Evolutionary conservation across 2,113 vertebrate species (phyloP), one percentile per base, ranked within the genome.

Genomic region (Saccopteryx leptura): DNA sequence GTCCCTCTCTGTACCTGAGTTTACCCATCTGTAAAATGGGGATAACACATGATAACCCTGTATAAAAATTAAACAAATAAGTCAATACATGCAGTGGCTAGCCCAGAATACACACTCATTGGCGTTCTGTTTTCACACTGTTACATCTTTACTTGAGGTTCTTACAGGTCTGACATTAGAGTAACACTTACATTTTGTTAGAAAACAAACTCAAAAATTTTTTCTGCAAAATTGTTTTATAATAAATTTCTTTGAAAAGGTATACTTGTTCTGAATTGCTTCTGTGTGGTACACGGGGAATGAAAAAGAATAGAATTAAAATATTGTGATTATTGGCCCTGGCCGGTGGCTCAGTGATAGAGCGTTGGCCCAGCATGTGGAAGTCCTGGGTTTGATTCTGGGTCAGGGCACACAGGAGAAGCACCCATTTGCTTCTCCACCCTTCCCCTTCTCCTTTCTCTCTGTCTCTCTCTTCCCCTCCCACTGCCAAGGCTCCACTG

Each of bases 281-380:
- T 82, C 39, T 48, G n/a, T 6, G 24, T 69, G 74, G 39, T 9
- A 54, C 52, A 33, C 28, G 2, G 21, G 14, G 14, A 12, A 90
- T n/a, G 39, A 78, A 78, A 15, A 72, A 89, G 15, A 48, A 54
- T 26, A 71, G 58, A 88, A 74, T 56, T 85, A 80, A 90, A 93
- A 81, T 54, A 74, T 19, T 14, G 5, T 39, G 31, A 14, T 17
- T 23, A 33, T n/a, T n/a, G n/a, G n/a, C n/a, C n/a, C n/a, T n/a
- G n/a, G n/a, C n/a, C n/a, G n/a, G n/a, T n/a, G n/a, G n/a, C n/a
- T n/a, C n/a, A n/a, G n/a, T n/a, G n/a, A n/a, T n/a, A n/a, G n/a
- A n/a, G n/a, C n/a, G n/a, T n/a, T n/a, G n/a, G n/a, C n/a, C n/a
- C n/a, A n/a, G n/a, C n/a, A n/a, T n/a, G n/a, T n/a, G n/a, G n/a